Percentiles rank a stretch among this genome's conserved stretches.
Conservation (phyloP, 2,113 vertebrate species). For the Callipepla squamata region DNA sequence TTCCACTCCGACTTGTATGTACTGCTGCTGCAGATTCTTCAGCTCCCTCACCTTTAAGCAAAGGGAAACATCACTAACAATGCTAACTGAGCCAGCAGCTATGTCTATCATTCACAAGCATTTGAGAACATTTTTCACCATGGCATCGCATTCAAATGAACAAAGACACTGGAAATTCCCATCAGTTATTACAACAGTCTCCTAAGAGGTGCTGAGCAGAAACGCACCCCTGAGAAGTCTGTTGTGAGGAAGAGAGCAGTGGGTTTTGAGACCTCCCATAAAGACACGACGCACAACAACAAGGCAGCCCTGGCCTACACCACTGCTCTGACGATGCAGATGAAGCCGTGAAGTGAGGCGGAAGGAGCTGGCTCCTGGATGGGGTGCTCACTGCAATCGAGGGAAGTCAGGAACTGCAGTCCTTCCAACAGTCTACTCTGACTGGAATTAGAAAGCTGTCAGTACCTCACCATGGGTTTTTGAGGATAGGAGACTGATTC, state of each 20-base stretch:
- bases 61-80: neutral
- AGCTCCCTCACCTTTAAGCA: constrained; percentile 86
- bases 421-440: neutral
- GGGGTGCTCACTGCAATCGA: neutral
- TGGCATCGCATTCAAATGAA: neutral
- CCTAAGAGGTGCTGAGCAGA: neutral
- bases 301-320: neutral
- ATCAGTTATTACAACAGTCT: neutral
- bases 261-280: neutral
- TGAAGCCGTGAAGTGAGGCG: neutral
- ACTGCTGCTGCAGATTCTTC: constrained; percentile 82
- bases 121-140: too few relatives aligned
- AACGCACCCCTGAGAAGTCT: neutral
- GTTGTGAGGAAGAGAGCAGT: neutral
- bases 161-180: neutral
- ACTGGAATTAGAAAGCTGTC: neutral
- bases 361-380: neutral
- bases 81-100: neutral
- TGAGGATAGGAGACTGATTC: neutral
- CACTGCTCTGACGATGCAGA: neutral
- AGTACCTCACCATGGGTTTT: neutral
- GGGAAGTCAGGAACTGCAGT: neutral
- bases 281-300: neutral
- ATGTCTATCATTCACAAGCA: neutral
- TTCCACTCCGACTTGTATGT: constrained; percentile 81